Evolutionary conservation across 1,140 invertebrate species (phyloP).

Genomic region (Mycetomoellerius zeteki): DNA sequence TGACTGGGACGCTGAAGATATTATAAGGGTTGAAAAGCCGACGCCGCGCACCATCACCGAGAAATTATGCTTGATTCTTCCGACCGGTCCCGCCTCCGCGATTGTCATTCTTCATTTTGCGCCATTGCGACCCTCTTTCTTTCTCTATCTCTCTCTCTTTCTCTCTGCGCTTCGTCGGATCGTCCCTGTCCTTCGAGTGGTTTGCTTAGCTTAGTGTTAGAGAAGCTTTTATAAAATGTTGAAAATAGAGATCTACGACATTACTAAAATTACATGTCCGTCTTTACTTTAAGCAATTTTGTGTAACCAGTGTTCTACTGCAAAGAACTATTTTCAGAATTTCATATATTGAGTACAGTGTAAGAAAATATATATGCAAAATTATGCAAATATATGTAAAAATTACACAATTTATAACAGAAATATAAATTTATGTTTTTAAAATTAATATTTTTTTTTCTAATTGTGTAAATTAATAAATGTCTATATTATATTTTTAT

Average conservation of each 20-base stretch:
- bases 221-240: neutral
- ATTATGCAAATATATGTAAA: no score
- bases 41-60: constrained; percentile 82
- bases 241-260: constrained; percentile 1
- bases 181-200: constrained; percentile 68
- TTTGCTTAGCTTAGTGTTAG: constrained; percentile 68
- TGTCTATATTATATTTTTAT: no score
- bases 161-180: neutral
- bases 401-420: no score
- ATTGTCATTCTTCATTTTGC: constrained; percentile 47
- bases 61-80: constrained; percentile 84
- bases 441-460: no score
- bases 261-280: neutral
- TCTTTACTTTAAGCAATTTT: neutral
- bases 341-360: neutral
- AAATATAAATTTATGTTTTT: no score
- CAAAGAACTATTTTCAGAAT: neutral
- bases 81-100: constrained; percentile 61
- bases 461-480: no score
- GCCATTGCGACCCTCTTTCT: neutral
- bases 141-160: neutral
- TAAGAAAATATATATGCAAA: no score
- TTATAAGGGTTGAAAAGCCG: constrained; percentile 86
- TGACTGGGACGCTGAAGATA: constrained; percentile 81
- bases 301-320: neutral